These are phyloP conservation scores for Solenodon paradoxus DNA, from an alignment of 2,113 vertebrate genomes.

Conservation along the genomic window DNA sequence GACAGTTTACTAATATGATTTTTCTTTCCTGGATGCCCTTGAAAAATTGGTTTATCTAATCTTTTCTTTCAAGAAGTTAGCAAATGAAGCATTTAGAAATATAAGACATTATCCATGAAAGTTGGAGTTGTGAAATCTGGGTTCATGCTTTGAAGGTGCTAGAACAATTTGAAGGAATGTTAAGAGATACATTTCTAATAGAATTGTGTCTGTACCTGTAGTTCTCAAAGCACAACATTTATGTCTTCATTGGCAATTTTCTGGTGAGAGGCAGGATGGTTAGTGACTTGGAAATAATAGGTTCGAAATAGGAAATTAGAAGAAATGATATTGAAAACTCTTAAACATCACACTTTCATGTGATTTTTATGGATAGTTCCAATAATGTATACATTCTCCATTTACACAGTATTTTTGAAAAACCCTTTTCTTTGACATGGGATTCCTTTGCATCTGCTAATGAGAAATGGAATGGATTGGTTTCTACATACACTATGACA, in stretches of 20 bases:
- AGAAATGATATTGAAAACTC: background rate
- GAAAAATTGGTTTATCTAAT: background rate
- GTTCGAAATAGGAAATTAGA: background rate
- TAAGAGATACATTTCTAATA: background rate
- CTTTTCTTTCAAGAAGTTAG: background rate
- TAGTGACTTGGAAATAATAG: background rate
- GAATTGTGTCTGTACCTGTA: background rate
- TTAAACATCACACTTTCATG: background rate
- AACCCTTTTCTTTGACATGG: background rate
- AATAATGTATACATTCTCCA: background rate
- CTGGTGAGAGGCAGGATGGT: background rate
- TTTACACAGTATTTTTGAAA: background rate
- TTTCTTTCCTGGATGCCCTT: conserved; percentile 12
- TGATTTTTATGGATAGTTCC: background rate
- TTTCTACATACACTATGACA: background rate
- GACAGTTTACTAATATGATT: background rate
- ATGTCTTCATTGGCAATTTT: background rate
- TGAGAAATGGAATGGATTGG: background rate
- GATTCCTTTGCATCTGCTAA: background rate
- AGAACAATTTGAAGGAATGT: background rate
- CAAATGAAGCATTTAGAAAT: conserved; percentile 12
- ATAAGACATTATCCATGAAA: background rate
- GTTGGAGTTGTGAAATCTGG: background rate
- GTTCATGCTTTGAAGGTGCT: background rate
- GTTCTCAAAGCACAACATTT: background rate